Percentiles rank a stretch among this genome's conserved stretches.
Conservation (phyloP, 2,888 invertebrate species). For the Eristalis pertinax region DNA sequence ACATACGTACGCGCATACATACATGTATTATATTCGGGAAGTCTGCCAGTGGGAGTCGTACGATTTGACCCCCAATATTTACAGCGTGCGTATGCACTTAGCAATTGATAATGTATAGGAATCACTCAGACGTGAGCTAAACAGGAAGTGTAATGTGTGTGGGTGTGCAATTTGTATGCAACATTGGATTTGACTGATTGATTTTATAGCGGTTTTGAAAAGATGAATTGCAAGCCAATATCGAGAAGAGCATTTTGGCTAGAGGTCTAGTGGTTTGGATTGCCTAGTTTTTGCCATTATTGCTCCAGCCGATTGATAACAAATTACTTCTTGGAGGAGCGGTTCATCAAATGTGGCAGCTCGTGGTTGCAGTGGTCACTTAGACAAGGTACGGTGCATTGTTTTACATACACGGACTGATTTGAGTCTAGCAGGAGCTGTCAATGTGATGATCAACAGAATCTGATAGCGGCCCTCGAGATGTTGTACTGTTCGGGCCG, state of each 20-base stretch:
- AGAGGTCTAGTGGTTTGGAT: background rate
- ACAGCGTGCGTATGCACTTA: conserved; percentile 43
- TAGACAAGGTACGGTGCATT: too few relatives aligned
- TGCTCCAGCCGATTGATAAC: too few relatives aligned
- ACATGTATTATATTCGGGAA: conserved; percentile 31
- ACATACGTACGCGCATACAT: too few relatives aligned
- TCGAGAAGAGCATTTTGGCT: background rate
- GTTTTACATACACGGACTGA: too few relatives aligned
- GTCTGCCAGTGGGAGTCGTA: conserved; percentile 48
- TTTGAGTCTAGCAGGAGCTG: too few relatives aligned
- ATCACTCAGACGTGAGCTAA: background rate
- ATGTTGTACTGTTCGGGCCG: too few relatives aligned
- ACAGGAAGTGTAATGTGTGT: background rate
- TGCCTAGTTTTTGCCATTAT: too few relatives aligned
- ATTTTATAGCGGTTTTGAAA: background rate
- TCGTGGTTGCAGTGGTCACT: too few relatives aligned
- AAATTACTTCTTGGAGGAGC: too few relatives aligned
- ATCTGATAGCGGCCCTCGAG: too few relatives aligned
- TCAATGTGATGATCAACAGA: too few relatives aligned
- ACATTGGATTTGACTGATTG: background rate
- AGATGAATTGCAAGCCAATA: background rate
- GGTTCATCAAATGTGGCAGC: too few relatives aligned
- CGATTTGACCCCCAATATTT: conserved; percentile 55
- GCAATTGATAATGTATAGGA: conserved; percentile 31
- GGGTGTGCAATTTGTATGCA: background rate